Evolutionary conservation across 2,797 vertebrate genomes (phyloP).

Genomic region (Fratercula arctica): DNA sequence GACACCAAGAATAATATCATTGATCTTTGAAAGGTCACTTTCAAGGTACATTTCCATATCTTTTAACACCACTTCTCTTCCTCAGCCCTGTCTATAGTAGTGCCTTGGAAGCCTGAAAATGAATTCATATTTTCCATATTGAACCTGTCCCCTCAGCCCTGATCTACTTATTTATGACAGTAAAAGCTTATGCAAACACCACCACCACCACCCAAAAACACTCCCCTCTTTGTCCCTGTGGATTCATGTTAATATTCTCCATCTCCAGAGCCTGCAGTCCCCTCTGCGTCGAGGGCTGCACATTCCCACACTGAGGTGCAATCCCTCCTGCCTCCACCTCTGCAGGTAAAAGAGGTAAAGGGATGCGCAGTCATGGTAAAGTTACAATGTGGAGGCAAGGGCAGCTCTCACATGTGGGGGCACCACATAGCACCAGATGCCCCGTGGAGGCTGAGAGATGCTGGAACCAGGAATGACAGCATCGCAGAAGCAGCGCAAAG

Average conservation of each 20-base stretch:
- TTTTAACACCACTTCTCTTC: not conserved
- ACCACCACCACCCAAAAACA: not conserved
- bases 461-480: not conserved
- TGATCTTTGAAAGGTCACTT: conserved; percentile 29
- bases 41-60: not conserved
- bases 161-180: not conserved
- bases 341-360: not conserved
- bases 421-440: rapidly evolving
- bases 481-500: not conserved
- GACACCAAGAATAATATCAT: not conserved
- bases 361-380: not conserved
- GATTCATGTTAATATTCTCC: not conserved
- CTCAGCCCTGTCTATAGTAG: not conserved
- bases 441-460: rapidly evolving
- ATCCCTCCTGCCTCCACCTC: not conserved
- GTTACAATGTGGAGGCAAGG: not conserved
- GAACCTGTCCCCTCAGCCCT: not conserved
- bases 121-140: not conserved
- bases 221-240: not conserved
- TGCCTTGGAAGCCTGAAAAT: conserved; percentile 5
- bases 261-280: not conserved
- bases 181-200: not conserved
- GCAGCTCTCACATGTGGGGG: rapidly evolving
- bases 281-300: not conserved
- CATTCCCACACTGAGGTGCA: not conserved